phyloP scores from a whole-genome alignment of 2,888 invertebrate species.

The Colletes collaris region DNA sequence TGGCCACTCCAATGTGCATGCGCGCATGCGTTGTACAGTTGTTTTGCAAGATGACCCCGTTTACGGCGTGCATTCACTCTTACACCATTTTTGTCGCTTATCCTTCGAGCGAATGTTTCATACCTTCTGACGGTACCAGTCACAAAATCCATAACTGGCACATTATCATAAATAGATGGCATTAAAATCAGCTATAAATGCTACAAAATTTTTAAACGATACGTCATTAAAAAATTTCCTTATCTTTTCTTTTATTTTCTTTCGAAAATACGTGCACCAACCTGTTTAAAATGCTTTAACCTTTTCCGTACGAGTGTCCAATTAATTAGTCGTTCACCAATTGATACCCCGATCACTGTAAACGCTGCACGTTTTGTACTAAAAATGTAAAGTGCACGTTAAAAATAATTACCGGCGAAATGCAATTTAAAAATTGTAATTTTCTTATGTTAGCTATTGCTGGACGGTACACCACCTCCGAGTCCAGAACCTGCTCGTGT shows the following conservation, averaged over 20 bases:
- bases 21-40: conserved; percentile 44
- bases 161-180: conserved; percentile 3
- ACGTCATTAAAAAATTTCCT: background rate
- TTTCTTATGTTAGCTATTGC: conserved; percentile 77
- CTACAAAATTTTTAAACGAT: background rate
- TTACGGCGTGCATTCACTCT: conserved; percentile 61
- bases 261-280: too few species aligned
- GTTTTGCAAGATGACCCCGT: conserved; percentile 66
- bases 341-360: too few species aligned
- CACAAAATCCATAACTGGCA: background rate
- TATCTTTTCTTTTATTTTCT: background rate
- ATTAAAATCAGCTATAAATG: background rate
- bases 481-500: conserved; percentile 84
- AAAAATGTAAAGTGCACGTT: background rate
- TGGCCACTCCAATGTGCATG: conserved; percentile 45
- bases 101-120: conserved; percentile 58
- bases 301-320: too few species aligned
- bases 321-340: too few species aligned
- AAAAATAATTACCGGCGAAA: background rate
- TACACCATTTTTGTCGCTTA: conserved; percentile 59
- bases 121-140: conserved; percentile 50
- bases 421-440: conserved; percentile 1
- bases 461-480: conserved; percentile 85
- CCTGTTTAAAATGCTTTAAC: too few species aligned
- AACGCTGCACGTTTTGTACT: too few species aligned